Percentiles rank a stretch among this genome's conserved stretches.
These are phyloP conservation scores for Styela plicata DNA, from an alignment of 23 tunicate species.

Conservation along the genomic window DNA sequence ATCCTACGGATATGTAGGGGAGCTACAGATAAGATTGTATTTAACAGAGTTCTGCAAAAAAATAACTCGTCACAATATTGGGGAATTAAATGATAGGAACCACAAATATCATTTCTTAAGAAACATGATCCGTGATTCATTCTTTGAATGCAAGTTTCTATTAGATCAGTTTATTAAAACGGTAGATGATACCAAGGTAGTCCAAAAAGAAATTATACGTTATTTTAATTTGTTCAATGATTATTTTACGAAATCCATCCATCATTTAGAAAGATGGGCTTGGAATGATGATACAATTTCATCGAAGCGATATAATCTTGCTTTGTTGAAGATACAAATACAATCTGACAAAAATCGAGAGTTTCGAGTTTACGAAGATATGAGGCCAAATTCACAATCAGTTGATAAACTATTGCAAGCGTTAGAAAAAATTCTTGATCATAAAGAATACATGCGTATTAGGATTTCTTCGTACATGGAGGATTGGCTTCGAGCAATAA, in stretches of 20 bases:
- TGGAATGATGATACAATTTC: background rate
- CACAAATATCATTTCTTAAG: conserved; percentile 7
- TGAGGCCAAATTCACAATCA: background rate
- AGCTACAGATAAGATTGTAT: conserved; percentile 35
- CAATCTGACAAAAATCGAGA: conserved; percentile 3
- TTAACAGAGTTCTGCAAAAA: conserved; percentile 28
- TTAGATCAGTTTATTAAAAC: conserved; percentile 23
- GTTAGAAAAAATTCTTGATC: conserved; percentile 3
- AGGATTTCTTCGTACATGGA: conserved; percentile 33
- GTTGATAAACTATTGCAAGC: background rate
- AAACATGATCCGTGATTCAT: conserved; percentile 42
- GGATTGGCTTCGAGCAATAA: conserved; percentile 58
- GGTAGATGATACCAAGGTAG: background rate
- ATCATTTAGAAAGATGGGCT: background rate
- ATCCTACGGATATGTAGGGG: conserved; percentile 50
- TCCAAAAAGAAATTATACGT: background rate
- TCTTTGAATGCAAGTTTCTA: conserved; percentile 39
- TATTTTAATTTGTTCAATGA: background rate
- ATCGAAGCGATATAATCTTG: conserved; percentile 1
- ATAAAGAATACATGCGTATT: background rate
- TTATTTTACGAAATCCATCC: background rate
- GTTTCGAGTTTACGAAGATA: background rate
- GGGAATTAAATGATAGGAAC: background rate
- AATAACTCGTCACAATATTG: background rate
- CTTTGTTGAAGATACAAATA: background rate